Evolutionary conservation across 2,797 vertebrate genomes (phyloP), one percentile per base, ranked within the genome.

Genomic region (Labroides dimidiatus): DNA sequence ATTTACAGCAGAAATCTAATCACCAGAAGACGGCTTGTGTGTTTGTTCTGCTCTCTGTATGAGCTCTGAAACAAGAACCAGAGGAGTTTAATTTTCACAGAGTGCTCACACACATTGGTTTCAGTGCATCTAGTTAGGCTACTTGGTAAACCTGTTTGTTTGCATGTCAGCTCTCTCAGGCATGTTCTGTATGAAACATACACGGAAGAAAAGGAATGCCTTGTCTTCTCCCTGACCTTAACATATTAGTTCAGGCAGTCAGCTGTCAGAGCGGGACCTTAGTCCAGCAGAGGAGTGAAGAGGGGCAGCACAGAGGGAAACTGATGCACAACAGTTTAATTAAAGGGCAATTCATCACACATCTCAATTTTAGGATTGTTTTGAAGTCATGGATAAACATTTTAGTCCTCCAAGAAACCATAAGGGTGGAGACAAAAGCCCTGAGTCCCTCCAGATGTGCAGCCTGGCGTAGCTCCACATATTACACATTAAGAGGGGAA

Each of bases 1-100:
- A 78, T 86, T 84, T 74, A 33, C 51, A 72, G 60, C 17, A 69
- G 64, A 63, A 71, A 82, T 83, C 73, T 72, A 53, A 85, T 89
- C 66, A 78, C 11, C 60, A 19, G 36, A 43, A 72, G 70, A 52
- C 49, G 64, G 55, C 24, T 50, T 48, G 50, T 72, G 64, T 24
- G 48, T 24, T 45, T 63, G 58, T 64, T 55, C 53, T 51, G 51
- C 64, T 54, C 43, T 39, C 21, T 44, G 57, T 68, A 13, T 23
- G 60, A 41, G 15, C 59, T 33, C 24, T 47, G 64, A 69, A 53
- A 69, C 27, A 20, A n/a, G 27, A 43, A 53, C 12, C 48, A 67
- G 10, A 47, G 17, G 11, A 65, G 24, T 64, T 23, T n/a, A 9
- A 47, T 16, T 41, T 55, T 15, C 47, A 43, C 11, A 56, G 54